Base-by-base conservation (phyloP, 2,113 vertebrate genomes). In the Bagarius yarrelli region DNA sequence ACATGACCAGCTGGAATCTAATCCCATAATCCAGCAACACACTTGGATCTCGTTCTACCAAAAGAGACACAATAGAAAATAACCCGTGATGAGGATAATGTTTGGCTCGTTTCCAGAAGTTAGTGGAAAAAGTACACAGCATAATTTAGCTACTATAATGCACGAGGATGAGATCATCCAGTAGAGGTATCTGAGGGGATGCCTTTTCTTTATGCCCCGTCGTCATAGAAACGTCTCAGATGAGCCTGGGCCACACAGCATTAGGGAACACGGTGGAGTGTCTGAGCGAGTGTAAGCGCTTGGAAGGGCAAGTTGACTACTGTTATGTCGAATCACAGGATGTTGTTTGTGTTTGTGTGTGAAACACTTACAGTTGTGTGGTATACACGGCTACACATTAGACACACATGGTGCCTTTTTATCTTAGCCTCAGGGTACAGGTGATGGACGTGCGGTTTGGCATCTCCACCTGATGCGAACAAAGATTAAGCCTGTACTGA, bases 11-110 rank as follows among this genome's bases (percentile, higher is more conserved):
- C 69, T 85, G 64, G 79, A 57, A 80, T 47, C 40, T 93, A 93
- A 94, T 93, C 92, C 86, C 86, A 87, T 93, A 93, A 93, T 92
- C 91, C 88, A 78, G 79, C 27, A 79, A 59, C 84, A 86, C 86
- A 88, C 88, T 44, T n/a, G 9, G 4, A 69, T 56, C 44, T 52
- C 30, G 53, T 30, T 81, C 56, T 63, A 13, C 13, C 32, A 50
- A 77, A 67, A 61, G 16, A 64, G 71, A 74, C 15, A 71, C n/a
- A 30, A 71, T 30, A 21, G 27, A 53, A 52, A 72, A 53, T 53
- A 72, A 53, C 27, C 16, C 47, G 18, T 72, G 47, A 30, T 23
- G 18, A 69, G 4, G 5, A 44, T 44, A 40, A 67, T 19, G 16
- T 64, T 34, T 0, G 27, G 0, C 8, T 30, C 12, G 19, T 44